Conservation (phyloP, 2,888 invertebrate genomes). For the Omphaloscelis lunosa region DNA sequence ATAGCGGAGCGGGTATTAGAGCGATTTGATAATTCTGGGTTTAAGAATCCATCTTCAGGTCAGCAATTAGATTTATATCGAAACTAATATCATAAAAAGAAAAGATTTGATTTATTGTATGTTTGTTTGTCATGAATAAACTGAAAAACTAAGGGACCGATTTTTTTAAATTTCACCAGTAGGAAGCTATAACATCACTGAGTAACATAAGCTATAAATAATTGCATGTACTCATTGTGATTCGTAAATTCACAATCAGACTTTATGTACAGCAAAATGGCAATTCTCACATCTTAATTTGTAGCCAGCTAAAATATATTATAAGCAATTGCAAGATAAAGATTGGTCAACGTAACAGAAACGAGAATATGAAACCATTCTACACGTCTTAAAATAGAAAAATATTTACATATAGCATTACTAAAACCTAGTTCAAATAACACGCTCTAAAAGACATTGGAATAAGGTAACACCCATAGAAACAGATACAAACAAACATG, state of each 20-base stretch:
- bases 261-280: background rate
- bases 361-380: background rate
- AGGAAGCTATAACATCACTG: too few species aligned
- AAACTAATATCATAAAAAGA: too few species aligned
- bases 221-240: too few species aligned
- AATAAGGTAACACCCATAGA: conserved; percentile 27
- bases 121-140: too few species aligned
- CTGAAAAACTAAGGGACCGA: too few species aligned
- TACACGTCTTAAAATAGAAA: background rate
- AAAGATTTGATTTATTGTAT: too few species aligned
- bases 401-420: background rate
- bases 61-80: background rate
- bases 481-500: conserved; percentile 30
- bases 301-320: background rate
- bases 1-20: background rate
- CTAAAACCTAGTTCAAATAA: background rate
- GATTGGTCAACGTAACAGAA: background rate
- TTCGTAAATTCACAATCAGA: background rate
- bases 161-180: too few species aligned
- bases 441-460: conserved; percentile 23
- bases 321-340: background rate
- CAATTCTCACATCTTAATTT: background rate
- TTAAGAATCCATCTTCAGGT: background rate
- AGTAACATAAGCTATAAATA: too few species aligned
- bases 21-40: background rate